phyloP scores from a whole-genome alignment of 2,797 vertebrate genomes.

The Aulostomus chinensis region DNA sequence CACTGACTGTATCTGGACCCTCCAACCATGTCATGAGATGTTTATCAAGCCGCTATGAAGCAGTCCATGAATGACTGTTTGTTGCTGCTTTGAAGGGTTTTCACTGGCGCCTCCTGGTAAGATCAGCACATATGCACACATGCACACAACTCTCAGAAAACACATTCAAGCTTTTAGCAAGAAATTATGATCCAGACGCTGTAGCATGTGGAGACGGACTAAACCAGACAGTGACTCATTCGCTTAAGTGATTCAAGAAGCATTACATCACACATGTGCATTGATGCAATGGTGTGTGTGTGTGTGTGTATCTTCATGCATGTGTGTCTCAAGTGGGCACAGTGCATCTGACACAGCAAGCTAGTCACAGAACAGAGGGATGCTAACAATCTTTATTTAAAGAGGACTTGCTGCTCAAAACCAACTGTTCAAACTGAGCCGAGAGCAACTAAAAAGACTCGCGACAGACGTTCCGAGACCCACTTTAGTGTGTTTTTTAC shows the following conservation, averaged over 20 bases:
- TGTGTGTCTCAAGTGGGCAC: background rate
- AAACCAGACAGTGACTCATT: constrained; percentile 53
- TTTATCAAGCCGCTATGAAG: too few species aligned
- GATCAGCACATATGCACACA: background rate
- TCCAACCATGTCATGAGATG: too few species aligned
- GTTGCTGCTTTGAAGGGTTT: constrained; percentile 3
- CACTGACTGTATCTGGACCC: background rate
- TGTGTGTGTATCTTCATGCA: background rate
- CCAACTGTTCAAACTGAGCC: constrained; percentile 19
- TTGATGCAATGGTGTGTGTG: background rate
- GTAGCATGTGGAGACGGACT: constrained; percentile 34
- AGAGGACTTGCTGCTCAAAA: constrained; percentile 6
- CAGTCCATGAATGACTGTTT: constrained; percentile 11
- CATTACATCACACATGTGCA: constrained; percentile 7
- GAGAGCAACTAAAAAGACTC: constrained; percentile 19
- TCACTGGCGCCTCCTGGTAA: background rate
- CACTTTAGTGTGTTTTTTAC: constrained; percentile 33
- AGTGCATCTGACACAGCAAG: constrained; percentile 1
- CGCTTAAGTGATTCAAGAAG: constrained; percentile 23
- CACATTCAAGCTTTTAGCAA: constrained; percentile 17
- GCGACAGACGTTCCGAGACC: constrained; percentile 24
- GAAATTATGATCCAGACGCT: constrained; percentile 37
- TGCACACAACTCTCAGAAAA: background rate
- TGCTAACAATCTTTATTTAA: constrained; percentile 9
- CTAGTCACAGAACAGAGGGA: constrained; percentile 1